Percentiles rank a stretch among this genome's conserved stretches.
These are phyloP conservation scores for Gymnothorax javanicus DNA, from an alignment of 2,797 vertebrate genomes.

Conservation along the genomic window DNA sequence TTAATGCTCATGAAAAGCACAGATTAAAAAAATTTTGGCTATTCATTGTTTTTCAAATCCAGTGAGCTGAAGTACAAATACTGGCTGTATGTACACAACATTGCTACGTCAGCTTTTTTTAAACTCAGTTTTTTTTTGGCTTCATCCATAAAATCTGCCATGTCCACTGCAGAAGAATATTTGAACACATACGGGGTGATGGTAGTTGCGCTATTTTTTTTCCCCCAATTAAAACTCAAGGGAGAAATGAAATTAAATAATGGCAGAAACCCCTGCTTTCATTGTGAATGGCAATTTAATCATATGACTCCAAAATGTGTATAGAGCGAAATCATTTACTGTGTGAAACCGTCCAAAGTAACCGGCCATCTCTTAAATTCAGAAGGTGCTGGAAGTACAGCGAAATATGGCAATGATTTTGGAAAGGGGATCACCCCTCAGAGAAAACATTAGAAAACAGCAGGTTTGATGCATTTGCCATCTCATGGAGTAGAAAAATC, in stretches of 20 bases:
- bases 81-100: no score
- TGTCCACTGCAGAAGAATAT: conserved; percentile 72
- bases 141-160: neutral
- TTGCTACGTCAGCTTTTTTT: no score
- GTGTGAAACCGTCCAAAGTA: neutral
- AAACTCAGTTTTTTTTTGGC: no score
- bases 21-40: no score
- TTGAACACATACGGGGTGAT: conserved; percentile 87
- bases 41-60: no score
- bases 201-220: conserved; percentile 69
- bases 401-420: neutral
- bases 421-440: neutral
- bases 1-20: no score
- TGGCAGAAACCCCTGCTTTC: neutral
- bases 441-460: neutral
- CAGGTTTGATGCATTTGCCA: neutral
- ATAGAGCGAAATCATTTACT: neutral
- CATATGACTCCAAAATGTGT: neutral
- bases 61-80: no score
- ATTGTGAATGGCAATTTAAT: neutral
- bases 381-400: neutral
- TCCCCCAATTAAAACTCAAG: conserved; percentile 29
- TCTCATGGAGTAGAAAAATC: neutral
- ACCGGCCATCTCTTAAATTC: neutral
- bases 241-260: neutral